Base-by-base conservation (phyloP, 2,797 vertebrate genomes). In the Enteromius thamalakanensis region DNA sequence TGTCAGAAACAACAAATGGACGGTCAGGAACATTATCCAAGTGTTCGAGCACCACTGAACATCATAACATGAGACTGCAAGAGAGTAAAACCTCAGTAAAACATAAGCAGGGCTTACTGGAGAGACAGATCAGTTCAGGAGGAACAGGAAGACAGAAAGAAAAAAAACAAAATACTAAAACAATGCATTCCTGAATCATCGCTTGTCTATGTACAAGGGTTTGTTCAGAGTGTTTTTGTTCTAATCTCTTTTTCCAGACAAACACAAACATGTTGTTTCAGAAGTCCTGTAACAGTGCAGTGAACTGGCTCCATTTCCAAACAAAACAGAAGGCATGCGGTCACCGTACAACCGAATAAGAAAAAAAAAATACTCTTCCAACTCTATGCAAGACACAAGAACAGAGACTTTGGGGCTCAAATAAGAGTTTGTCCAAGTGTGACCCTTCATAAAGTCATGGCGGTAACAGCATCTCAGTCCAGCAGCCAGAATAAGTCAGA, bases 331-430 rank as follows among this genome's bases (percentile, higher is more conserved):
- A 75, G 42, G 80, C 68, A 86, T 84, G 82, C 81, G 89, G 86
- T 85, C 76, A 79, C 32, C 4, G 45, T 75, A 79, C 47, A 81
- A 76, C 55, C 21, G 53, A 86, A 90, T 40, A 10, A 42, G 77
- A 17, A 76, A 89, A 80, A 87, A 84, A 87, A 86, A 89, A 76
- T 76, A 90, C 87, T 88, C 85, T 21, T 76, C 11, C 45, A 15
- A 60, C 78, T 84, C 70, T 62, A 37, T 26, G 55, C 55, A 12
- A 80, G 60, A 42, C 34, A 19, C 47, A 80, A 62, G 51, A 19
- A 74, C 85, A 23, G 26, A 70, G n/a, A 82, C 32, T 29, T 15
- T 3, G 19, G 71, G 70, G 37, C 40, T 75, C 79, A 58, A 21
- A 51, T 19, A 49, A 34, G 45, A n/a, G 29, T 42, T 4, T 4